Evolutionary conservation across 2,888 invertebrate genomes (phyloP), one percentile per base, ranked within the genome.

Genomic region (Lacanobia oleracea): DNA sequence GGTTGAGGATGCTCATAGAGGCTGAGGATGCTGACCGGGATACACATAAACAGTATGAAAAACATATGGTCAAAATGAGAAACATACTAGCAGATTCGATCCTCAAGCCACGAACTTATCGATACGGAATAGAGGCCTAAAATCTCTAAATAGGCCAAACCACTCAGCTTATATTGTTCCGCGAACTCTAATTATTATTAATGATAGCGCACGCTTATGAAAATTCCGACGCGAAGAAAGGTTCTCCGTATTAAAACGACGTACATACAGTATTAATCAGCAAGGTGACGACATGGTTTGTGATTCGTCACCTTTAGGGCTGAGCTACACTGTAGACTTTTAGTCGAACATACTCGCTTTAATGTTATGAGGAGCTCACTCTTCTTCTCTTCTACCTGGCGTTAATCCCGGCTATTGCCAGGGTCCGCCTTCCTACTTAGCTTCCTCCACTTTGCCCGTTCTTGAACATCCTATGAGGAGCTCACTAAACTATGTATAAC

Each of bases 171-270:
- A 91, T 93, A 94, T 93, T 91, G 91, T 91, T 88, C 89, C 87
- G 86, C 90, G 88, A 88, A 89, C 87, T 89, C 90, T 93, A 93
- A 95, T 95, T 94, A 93, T 93, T 94, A 95, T 94, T 93, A 94
- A 95, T 94, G 94, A 92, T 90, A 89, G 91, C 80, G 87, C 87
- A 83, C 88, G 89, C 86, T 88, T 84, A 88, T 75, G 84, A 86
- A 91, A 90, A 91, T 84, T 88, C 86, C 86, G 79, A 85, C 87
- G 79, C 77, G 83, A 86, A 73, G 84, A 82, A 88, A 83, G 79
- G 74, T 75, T 75, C 72, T 70, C 57, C 61, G 51, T 84, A 79
- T 75, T 82, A 72, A 71, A 83, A 53, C 63, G 67, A 75, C 62
- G 67, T 72, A 70, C 65, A 63, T 71, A 72, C 43, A 57, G 61